phyloP scores from a whole-genome alignment of 37 sponge, comb jelly and placozoan genomes.

The Beroe forskalii region DNA sequence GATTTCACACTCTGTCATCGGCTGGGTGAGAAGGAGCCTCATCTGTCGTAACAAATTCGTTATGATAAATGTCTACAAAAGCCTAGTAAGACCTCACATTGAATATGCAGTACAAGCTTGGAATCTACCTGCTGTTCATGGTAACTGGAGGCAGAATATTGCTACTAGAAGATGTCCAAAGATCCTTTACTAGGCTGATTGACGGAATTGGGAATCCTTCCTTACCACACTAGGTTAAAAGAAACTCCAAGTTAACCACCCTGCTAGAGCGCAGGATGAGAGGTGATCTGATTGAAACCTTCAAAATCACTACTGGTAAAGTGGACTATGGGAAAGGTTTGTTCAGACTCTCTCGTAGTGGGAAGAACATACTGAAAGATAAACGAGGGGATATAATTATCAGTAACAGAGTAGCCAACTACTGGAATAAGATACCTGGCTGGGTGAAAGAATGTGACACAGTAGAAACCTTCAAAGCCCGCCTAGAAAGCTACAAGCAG shows the following conservation, averaged over 20 bases:
- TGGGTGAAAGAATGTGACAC: no score
- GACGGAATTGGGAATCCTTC: conserved; percentile 20
- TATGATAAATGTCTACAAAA: conserved; percentile 1
- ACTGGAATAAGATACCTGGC: no score
- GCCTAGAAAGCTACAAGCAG: neutral
- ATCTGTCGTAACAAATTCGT: conserved; percentile 37
- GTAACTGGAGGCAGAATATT: neutral
- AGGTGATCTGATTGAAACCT: conserved; percentile 12
- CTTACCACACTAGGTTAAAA: neutral
- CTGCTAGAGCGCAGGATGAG: conserved; percentile 23
- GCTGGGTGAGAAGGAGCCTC: no score
- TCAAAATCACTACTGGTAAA: conserved; percentile 21
- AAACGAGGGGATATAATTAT: conserved; percentile 18
- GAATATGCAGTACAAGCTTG: conserved; percentile 37
- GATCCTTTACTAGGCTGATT: conserved; percentile 1
- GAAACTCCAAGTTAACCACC: neutral
- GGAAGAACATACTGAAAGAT: conserved; percentile 4
- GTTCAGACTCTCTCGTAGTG: conserved; percentile 30
- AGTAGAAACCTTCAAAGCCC: conserved; percentile 4
- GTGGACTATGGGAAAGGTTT: conserved; percentile 2
- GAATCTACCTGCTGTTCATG: conserved; percentile 10
- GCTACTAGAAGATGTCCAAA: neutral
- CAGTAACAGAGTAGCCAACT: neutral
- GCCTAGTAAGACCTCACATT: conserved; percentile 13
- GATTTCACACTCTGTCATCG: no score